Percentiles rank a stretch among this genome's conserved stretches.
phyloP scores from a whole-genome alignment of 2,888 invertebrate species.

The Adineta ricciae region DNA sequence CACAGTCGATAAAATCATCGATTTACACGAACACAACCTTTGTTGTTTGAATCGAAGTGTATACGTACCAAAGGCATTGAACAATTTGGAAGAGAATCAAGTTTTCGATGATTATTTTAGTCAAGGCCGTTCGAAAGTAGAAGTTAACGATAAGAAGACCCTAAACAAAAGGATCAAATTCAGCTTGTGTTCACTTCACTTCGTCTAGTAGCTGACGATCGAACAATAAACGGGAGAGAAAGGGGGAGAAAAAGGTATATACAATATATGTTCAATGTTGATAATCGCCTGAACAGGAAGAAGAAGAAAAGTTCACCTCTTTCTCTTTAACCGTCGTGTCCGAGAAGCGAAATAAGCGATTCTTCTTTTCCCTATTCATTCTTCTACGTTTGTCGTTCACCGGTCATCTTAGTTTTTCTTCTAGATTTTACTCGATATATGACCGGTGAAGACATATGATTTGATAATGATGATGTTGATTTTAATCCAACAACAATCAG shows the following conservation, averaged over 20 bases:
- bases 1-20: neutral
- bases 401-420: neutral
- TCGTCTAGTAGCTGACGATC: neutral
- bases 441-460: neutral
- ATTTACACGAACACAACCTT: neutral
- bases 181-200: neutral
- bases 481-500: neutral
- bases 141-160: neutral
- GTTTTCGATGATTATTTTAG: no score
- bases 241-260: neutral
- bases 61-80: neutral
- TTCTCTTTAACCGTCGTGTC: neutral
- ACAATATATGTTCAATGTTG: neutral
- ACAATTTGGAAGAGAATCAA: neutral
- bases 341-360: neutral
- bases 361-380: neutral
- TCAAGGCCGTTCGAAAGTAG: neutral
- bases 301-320: conserved; percentile 13
- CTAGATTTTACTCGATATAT: neutral
- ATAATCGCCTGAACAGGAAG: conserved; percentile 11
- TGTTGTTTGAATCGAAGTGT: neutral
- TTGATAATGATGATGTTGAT: neutral
- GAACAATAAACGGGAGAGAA: neutral
- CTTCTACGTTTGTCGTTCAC: neutral
- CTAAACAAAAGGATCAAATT: conserved; percentile 5